Evolutionary conservation across 2,797 vertebrate genomes (phyloP).

Genomic region (Chelidonichthys spinosus): DNA sequence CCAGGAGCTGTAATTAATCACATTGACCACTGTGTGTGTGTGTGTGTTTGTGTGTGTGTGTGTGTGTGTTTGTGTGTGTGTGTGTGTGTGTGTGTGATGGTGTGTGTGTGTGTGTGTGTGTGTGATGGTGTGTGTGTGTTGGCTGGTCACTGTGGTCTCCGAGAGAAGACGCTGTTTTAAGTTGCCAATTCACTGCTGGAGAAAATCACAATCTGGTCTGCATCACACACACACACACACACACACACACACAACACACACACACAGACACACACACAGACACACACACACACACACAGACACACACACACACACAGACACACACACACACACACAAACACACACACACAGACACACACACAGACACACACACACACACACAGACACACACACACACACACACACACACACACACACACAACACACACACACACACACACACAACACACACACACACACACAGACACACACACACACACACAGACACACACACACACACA

Average conservation of each 20-base stretch:
- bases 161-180: constrained; percentile 51
- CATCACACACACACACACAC: constrained; percentile 15
- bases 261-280: background rate
- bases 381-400: no score
- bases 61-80: constrained; percentile 18
- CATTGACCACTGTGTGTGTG: constrained; percentile 12
- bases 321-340: no score
- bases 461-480: constrained; percentile 15
- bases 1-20: no score
- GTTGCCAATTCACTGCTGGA: constrained; percentile 53
- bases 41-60: constrained; percentile 15
- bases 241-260: background rate
- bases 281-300: no score
- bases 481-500: no score
- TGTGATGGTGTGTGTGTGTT: constrained; percentile 39
- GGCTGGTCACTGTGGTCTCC: constrained; percentile 46
- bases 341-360: no score
- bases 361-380: no score
- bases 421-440: no score
- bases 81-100: constrained; percentile 18
- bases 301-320: no score
- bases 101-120: constrained; percentile 16
- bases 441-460: background rate
- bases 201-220: constrained; percentile 47
- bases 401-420: no score